These are phyloP conservation scores for Nematopogon swammerdamellus DNA, from an alignment of 2,888 invertebrate genomes.

Conservation along the genomic window DNA sequence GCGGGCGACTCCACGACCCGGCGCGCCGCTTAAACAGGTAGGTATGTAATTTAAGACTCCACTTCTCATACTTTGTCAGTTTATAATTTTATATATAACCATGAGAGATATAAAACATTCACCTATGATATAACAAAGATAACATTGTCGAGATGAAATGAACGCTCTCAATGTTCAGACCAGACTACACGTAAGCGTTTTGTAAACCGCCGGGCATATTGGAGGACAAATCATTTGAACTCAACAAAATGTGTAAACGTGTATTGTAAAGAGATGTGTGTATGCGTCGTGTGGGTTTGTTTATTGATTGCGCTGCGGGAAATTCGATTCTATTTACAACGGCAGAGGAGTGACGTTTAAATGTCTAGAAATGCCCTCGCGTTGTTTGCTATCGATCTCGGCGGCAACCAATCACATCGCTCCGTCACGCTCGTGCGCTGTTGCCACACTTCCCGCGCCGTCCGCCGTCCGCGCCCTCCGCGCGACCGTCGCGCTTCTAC, in stretches of 20 bases:
- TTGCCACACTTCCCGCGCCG: conserved; percentile 38
- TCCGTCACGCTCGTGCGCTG: conserved; percentile 53
- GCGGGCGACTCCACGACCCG: too few relatives aligned
- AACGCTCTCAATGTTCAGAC: too few relatives aligned
- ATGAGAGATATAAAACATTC: too few relatives aligned
- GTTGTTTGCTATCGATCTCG: conserved; percentile 63
- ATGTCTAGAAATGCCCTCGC: conserved; percentile 53
- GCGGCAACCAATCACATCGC: conserved; percentile 61
- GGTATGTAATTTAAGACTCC: too few relatives aligned
- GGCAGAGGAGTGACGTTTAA: too few relatives aligned
- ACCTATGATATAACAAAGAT: too few relatives aligned
- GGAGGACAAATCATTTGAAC: not conserved
- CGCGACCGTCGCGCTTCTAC: conserved; percentile 22
- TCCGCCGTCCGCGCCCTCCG: conserved; percentile 25
- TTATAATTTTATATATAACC: too few relatives aligned
- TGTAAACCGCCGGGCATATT: not conserved
- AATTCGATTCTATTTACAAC: conserved; percentile 30
- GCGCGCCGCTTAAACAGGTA: too few relatives aligned
- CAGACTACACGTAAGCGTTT: too few relatives aligned
- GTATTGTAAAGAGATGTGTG: conserved; percentile 27
- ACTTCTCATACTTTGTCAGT: too few relatives aligned
- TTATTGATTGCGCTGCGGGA: conserved; percentile 46
- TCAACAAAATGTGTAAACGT: conserved; percentile 9
- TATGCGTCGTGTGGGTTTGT: conserved; percentile 53
- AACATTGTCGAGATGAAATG: too few relatives aligned